Evolutionary conservation across 2,797 vertebrate species (phyloP).

Genomic region (Gephyroberyx darwinii): DNA sequence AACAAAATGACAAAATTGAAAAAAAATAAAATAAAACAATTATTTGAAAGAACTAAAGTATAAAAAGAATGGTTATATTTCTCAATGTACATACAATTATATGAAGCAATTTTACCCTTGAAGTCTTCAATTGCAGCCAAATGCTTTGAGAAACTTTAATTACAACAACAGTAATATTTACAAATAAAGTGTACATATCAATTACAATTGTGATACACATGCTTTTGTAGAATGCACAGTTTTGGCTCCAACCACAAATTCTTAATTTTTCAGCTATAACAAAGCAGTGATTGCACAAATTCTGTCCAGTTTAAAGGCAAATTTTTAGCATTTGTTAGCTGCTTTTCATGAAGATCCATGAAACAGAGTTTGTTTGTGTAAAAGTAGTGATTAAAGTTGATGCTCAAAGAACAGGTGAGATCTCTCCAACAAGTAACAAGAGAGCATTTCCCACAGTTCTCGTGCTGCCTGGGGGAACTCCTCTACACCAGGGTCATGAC

Average conservation of each 20-base stretch:
- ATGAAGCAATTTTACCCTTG: slow-evolving; percentile 20
- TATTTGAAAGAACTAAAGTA: slow-evolving; percentile 39
- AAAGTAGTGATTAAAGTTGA: slow-evolving; percentile 29
- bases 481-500: slow-evolving; percentile 95
- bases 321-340: slow-evolving; percentile 7
- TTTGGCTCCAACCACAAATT: slow-evolving; percentile 34
- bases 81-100: slow-evolving; percentile 47
- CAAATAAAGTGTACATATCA: slow-evolving; percentile 55
- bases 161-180: slow-evolving; percentile 54
- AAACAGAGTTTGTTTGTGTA: not conserved
- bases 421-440: slow-evolving; percentile 14
- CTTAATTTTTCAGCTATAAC: slow-evolving; percentile 9
- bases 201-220: slow-evolving; percentile 52
- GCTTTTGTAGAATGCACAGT: slow-evolving; percentile 39
- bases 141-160: slow-evolving; percentile 41
- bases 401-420: slow-evolving; percentile 30
- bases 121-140: slow-evolving; percentile 43
- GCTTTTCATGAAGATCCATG: slow-evolving; percentile 7
- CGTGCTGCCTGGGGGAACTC: slow-evolving; percentile 28
- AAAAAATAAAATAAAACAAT: slow-evolving; percentile 15
- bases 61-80: slow-evolving; percentile 49
- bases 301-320: slow-evolving; percentile 23
- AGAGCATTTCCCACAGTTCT: slow-evolving; percentile 37
- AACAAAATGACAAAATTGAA: slow-evolving; percentile 22
- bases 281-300: slow-evolving; percentile 48